phyloP scores from a whole-genome alignment of 2,888 invertebrate genomes.

The Drosophila emarginata region DNA sequence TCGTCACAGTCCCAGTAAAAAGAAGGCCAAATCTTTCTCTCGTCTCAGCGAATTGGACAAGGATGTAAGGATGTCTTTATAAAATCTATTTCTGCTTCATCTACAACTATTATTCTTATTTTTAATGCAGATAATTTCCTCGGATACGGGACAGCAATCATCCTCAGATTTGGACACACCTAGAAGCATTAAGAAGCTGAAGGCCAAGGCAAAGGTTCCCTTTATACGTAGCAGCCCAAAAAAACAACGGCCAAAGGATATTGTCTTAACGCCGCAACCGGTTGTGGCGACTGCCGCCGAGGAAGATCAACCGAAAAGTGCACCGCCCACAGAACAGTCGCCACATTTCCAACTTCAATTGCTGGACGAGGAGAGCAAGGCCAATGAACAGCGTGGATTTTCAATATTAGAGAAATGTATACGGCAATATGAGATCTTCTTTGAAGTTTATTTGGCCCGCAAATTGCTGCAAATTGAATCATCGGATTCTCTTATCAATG shows the following conservation, averaged over 20 bases:
- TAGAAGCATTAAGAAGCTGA: constrained; percentile 80
- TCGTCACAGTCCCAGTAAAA: constrained; percentile 80
- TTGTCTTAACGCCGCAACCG: constrained; percentile 57
- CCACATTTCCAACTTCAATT: constrained; percentile 48
- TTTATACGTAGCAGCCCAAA: constrained; percentile 80
- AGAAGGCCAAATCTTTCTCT: constrained; percentile 85
- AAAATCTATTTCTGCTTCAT: neutral
- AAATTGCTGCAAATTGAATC: constrained; percentile 62
- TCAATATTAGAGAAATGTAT: constrained; percentile 85
- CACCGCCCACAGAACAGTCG: constrained; percentile 60
- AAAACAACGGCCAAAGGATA: constrained; percentile 76
- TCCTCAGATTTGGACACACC: constrained; percentile 81
- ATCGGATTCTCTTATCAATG: constrained; percentile 9
- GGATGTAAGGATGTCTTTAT: constrained; percentile 80
- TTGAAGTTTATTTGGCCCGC: constrained; percentile 79
- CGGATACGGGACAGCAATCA: constrained; percentile 81
- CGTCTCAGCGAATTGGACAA: constrained; percentile 84
- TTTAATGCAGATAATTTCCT: constrained; percentile 74
- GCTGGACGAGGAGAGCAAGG: constrained; percentile 66
- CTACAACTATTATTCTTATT: neutral
- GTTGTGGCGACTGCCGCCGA: constrained; percentile 20
- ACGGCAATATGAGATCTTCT: constrained; percentile 84
- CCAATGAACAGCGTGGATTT: constrained; percentile 74
- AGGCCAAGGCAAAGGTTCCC: constrained; percentile 79
- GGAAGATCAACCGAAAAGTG: constrained; percentile 73